phyloP scores from a whole-genome alignment of 2,888 invertebrate genomes.

The Aethes cnicana region DNA sequence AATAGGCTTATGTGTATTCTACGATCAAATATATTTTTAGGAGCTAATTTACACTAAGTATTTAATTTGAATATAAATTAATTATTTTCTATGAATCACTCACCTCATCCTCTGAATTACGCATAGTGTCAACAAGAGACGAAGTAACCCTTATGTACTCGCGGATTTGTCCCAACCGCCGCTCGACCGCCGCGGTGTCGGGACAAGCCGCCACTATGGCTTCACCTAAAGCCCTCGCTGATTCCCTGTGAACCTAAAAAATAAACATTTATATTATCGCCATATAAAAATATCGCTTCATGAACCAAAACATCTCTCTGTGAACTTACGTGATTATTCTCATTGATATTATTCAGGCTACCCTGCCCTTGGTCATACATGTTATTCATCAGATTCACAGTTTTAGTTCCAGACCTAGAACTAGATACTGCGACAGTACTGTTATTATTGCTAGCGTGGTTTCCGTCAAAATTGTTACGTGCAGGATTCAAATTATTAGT shows the following conservation, averaged over 20 bases:
- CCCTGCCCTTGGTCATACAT: conserved; percentile 76
- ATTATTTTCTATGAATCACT: conserved; percentile 33
- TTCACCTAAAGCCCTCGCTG: conserved; percentile 70
- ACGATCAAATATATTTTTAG: conserved; percentile 12
- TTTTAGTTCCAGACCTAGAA: conserved; percentile 65
- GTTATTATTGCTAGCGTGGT: conserved; percentile 65
- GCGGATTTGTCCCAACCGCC: conserved; percentile 86
- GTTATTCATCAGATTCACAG: conserved; percentile 74
- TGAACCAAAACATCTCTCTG: neutral
- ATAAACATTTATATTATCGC: neutral
- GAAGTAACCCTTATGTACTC: conserved; percentile 88
- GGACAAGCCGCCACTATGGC: conserved; percentile 80
- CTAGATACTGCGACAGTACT: conserved; percentile 57
- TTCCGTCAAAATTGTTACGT: conserved; percentile 69
- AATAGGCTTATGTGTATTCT: conserved; percentile 29
- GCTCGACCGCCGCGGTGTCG: conserved; percentile 86
- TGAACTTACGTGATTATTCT: conserved; percentile 66
- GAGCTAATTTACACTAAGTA: conserved; percentile 5
- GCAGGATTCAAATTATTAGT: conserved; percentile 72
- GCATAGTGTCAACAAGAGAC: conserved; percentile 86
- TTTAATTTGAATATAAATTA: too few relatives aligned
- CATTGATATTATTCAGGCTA: conserved; percentile 69
- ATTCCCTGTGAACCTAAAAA: conserved; percentile 65
- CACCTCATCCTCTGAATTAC: conserved; percentile 87
- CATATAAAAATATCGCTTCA: too few relatives aligned